A percentile compares a stretch with the other conserved stretches of the same genome.
Conservation (phyloP, 2,113 vertebrate species). For the Naja naja region DNA sequence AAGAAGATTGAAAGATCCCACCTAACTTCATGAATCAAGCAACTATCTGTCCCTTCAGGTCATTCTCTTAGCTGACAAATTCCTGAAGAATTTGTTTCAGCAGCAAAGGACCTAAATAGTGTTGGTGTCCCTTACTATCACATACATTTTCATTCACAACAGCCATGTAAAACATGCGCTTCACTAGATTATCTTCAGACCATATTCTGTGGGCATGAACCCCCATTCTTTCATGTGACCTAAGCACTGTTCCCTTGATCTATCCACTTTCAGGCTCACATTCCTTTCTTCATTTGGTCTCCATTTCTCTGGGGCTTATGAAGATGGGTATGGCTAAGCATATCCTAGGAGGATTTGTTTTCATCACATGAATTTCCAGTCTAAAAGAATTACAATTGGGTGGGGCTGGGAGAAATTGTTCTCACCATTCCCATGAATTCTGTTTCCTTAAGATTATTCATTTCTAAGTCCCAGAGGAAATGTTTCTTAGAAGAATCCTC, state of each 20-base stretch:
- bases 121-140: neutral
- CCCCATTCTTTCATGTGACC: neutral
- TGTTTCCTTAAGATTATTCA: conserved; percentile 31
- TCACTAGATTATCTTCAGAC: neutral
- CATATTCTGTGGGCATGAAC: neutral
- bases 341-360: conserved; percentile 39
- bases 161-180: neutral
- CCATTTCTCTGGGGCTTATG: neutral
- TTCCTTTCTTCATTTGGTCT: neutral
- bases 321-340: neutral
- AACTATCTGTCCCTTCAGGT: neutral
- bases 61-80: neutral
- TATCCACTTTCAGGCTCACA: neutral
- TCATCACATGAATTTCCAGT: conserved; percentile 46
- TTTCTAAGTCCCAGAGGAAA: conserved; percentile 45
- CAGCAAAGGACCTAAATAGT: neutral
- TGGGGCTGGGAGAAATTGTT: conserved; percentile 49
- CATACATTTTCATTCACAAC: neutral
- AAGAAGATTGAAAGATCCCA: neutral
- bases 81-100: neutral
- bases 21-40: neutral
- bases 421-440: conserved; percentile 55
- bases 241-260: neutral
- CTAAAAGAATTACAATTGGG: conserved; percentile 52
- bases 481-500: conserved; percentile 1